These are phyloP conservation scores for Stenchaetothrips biformis DNA, from an alignment of 2,888 invertebrate genomes.

Conservation along the genomic window DNA sequence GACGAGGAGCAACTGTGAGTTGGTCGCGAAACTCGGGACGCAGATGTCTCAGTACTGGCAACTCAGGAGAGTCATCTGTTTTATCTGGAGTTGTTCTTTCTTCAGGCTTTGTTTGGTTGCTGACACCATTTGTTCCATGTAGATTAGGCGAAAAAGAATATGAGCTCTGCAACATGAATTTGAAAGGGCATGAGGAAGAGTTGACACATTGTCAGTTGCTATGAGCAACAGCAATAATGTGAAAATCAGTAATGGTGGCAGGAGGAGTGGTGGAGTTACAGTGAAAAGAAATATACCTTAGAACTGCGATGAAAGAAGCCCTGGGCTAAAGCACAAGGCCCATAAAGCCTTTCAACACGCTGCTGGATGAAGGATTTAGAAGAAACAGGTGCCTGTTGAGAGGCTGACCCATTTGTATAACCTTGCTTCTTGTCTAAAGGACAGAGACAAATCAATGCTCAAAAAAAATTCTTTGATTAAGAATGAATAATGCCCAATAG, in stretches of 20 bases:
- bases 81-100: neutral
- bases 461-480: neutral
- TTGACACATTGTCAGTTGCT: constrained; percentile 2
- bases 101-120: constrained; percentile 26
- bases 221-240: neutral
- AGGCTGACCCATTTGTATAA: neutral
- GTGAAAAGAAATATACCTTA: neutral
- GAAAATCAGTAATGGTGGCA: neutral
- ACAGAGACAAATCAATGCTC: neutral
- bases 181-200: neutral
- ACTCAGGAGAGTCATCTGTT: constrained; percentile 39
- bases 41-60: constrained; percentile 77
- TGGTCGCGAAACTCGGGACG: constrained; percentile 83
- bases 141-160: neutral
- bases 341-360: constrained; percentile 80
- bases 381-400: neutral
- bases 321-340: constrained; percentile 79
- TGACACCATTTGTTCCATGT: neutral
- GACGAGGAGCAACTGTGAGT: constrained; percentile 55
- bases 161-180: constrained; percentile 10
- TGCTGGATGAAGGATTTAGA: constrained; percentile 74
- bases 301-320: constrained; percentile 54
- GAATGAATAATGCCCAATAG: neutral
- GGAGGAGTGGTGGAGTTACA: neutral
- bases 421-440: neutral